phyloP scores from a whole-genome alignment of 2,888 invertebrate species.

The Morpho achilles region DNA sequence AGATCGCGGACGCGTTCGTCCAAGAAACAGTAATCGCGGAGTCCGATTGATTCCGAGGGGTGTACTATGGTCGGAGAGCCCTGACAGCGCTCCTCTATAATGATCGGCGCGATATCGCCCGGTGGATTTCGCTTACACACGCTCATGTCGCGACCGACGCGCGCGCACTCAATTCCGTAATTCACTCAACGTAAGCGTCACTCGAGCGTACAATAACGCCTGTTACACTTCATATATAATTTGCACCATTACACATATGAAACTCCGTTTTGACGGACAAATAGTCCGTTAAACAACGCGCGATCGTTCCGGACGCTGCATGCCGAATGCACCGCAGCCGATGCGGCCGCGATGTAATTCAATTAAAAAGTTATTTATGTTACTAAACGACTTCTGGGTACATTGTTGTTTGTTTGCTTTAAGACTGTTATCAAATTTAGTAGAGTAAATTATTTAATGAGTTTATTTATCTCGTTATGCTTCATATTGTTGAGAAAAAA shows the following conservation, averaged over 20 bases:
- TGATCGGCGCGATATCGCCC: conserved; percentile 32
- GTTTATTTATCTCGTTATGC: conserved; percentile 1
- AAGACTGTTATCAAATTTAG: conserved; percentile 11
- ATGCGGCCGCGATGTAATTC: conserved; percentile 31
- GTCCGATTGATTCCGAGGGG: conserved; percentile 57
- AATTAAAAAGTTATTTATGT: conserved; percentile 35
- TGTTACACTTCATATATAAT: conserved; percentile 18
- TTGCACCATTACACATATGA: conserved; percentile 22
- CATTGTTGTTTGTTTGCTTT: conserved; percentile 11
- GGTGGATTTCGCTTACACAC: conserved; percentile 30
- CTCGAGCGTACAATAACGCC: conserved; percentile 28
- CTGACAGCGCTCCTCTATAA: conserved; percentile 49
- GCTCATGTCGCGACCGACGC: conserved; percentile 51
- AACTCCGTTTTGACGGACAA: conserved; percentile 16
- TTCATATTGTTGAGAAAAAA: no score
- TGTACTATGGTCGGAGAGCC: conserved; percentile 45
- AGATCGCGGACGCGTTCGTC: conserved; percentile 59
- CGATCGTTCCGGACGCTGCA: conserved; percentile 24
- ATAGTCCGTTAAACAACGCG: conserved; percentile 20
- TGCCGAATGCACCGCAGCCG: conserved; percentile 24
- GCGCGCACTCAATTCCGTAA: conserved; percentile 39
- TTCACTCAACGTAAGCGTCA: conserved; percentile 31
- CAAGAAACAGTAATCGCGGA: conserved; percentile 57
- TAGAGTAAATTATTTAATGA: conserved; percentile 9
- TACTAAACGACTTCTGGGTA: conserved; percentile 10